phyloP scores from a whole-genome alignment of 2,888 invertebrate species.

The Torymus tubicola region DNA sequence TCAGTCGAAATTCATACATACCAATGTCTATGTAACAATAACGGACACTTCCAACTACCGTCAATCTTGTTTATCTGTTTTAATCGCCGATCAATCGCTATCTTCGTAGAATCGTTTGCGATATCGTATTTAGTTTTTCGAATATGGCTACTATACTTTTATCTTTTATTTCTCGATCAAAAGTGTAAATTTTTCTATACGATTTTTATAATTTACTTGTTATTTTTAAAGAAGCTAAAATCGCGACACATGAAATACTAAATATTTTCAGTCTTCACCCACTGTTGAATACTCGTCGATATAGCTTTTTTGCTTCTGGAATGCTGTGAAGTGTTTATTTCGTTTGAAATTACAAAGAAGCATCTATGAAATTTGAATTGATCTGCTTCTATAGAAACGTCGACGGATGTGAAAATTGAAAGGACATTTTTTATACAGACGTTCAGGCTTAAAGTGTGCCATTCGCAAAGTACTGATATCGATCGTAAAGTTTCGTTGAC shows the following conservation, averaged over 20 bases:
- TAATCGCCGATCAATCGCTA: slow-evolving; percentile 17
- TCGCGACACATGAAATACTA: slow-evolving; percentile 56
- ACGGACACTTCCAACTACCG: slow-evolving; percentile 52
- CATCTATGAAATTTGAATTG: slow-evolving; percentile 54
- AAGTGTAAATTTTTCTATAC: slow-evolving; percentile 52
- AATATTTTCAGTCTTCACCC: slow-evolving; percentile 59
- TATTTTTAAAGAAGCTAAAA: slow-evolving; percentile 52
- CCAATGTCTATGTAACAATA: slow-evolving; percentile 56
- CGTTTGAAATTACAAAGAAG: slow-evolving; percentile 54
- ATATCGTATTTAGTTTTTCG: slow-evolving; percentile 24
- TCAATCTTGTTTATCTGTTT: slow-evolving; percentile 28
- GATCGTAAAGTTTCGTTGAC: slow-evolving; percentile 98
- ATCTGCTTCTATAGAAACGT: slow-evolving; percentile 53
- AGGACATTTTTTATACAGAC: slow-evolving; percentile 44
- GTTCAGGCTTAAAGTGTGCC: slow-evolving; percentile 85
- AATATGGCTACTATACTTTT: slow-evolving; percentile 34
- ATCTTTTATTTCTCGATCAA: slow-evolving; percentile 42
- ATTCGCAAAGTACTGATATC: slow-evolving; percentile 99
- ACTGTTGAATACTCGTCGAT: slow-evolving; percentile 56
- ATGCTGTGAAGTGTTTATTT: slow-evolving; percentile 59
- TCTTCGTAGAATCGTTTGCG: slow-evolving; percentile 25
- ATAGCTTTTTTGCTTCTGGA: slow-evolving; percentile 57
- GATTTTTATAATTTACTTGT: slow-evolving; percentile 41
- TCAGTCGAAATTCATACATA: slow-evolving; percentile 56
- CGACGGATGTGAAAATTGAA: slow-evolving; percentile 52